Evolutionary conservation across 2,113 vertebrate species (phyloP).

Genomic region (Neolamprologus devosi): DNA sequence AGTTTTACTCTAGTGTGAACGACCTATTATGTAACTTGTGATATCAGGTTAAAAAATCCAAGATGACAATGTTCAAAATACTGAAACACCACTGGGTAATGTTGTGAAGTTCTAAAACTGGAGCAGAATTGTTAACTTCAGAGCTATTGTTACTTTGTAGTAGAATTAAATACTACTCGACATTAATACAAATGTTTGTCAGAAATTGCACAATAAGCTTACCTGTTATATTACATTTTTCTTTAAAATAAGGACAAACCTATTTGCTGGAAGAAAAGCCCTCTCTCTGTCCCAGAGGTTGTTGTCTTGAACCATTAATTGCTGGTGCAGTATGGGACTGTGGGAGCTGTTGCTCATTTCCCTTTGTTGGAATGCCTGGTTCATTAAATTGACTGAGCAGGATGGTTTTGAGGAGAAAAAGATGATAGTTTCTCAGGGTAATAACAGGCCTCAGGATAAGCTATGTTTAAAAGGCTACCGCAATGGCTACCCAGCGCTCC

Average conservation of each 20-base stretch:
- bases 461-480: constrained; percentile 68
- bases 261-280: neutral
- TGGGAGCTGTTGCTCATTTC: constrained; percentile 43
- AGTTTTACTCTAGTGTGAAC: neutral
- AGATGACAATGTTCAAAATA: neutral
- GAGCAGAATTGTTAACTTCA: neutral
- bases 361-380: constrained; percentile 44
- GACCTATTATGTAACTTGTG: neutral
- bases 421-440: constrained; percentile 81
- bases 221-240: neutral
- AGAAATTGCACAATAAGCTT: neutral
- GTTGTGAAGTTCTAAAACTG: neutral
- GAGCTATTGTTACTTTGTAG: neutral
- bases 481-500: constrained; percentile 59
- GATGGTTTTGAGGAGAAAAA: constrained; percentile 65
- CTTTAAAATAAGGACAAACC: neutral
- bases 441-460: constrained; percentile 77
- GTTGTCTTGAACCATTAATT: constrained; percentile 59
- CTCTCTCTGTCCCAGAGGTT: constrained; percentile 26
- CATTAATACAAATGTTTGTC: neutral
- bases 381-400: constrained; percentile 58
- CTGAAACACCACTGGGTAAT: neutral
- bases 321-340: constrained; percentile 52
- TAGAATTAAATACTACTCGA: neutral
- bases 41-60: neutral